Percentiles rank a stretch among this genome's conserved stretches.
Conservation (phyloP, 1,140 invertebrate genomes). For the Popillia japonica region DNA sequence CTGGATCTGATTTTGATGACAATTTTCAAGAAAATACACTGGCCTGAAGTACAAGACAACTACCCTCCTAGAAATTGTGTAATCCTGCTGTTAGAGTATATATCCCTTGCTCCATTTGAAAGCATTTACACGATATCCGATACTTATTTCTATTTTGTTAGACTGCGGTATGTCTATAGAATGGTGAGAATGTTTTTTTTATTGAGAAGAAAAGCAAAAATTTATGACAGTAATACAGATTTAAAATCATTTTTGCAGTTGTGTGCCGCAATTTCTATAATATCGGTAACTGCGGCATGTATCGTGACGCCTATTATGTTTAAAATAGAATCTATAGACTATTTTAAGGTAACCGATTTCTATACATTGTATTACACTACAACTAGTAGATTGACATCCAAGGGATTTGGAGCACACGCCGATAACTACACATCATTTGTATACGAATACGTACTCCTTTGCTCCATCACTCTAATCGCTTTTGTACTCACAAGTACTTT, state of each 20-base stretch:
- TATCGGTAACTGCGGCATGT: neutral
- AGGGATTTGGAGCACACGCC: neutral
- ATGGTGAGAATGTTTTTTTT: slow-evolving; percentile 2
- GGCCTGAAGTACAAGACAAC: slow-evolving; percentile 23
- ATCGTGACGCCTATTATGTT: neutral
- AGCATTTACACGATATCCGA: slow-evolving; percentile 6
- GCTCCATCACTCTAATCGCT: neutral
- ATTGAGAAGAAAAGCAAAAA: neutral
- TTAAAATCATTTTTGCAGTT: slow-evolving; percentile 1
- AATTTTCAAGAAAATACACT: slow-evolving; percentile 23
- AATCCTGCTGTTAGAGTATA: neutral
- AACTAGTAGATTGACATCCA: neutral
- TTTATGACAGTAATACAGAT: neutral
- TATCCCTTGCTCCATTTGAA: slow-evolving; percentile 23
- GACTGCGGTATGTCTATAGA: slow-evolving; percentile 25
- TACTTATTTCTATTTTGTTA: neutral
- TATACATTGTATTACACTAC: neutral
- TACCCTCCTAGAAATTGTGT: neutral
- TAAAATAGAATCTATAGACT: neutral
- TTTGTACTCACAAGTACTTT: neutral
- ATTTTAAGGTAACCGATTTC: slow-evolving; percentile 27
- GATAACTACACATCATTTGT: neutral
- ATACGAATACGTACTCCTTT: slow-evolving; percentile 28
- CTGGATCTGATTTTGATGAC: slow-evolving; percentile 37
- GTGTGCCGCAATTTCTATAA: neutral